Base-by-base conservation (phyloP, 2,113 vertebrate genomes). In the Eonycteris spelaea region DNA sequence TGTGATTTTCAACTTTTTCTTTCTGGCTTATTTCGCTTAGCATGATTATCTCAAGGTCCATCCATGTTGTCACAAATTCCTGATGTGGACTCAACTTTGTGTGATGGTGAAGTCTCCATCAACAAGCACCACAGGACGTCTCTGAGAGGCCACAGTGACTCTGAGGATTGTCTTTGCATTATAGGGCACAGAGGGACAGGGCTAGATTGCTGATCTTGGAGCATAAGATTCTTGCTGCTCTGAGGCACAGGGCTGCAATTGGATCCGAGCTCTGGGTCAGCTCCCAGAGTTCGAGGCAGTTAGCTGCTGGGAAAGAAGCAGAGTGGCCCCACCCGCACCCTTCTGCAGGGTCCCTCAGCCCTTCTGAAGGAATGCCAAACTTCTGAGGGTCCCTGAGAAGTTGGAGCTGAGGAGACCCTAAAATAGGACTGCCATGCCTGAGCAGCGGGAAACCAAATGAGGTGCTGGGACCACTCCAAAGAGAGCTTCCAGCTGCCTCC, bases 81-180 rank as follows among this genome's bases (percentile, higher is more conserved):
- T 1, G 0, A 2, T 2, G 0, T 7, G 2, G 14, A 10, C 14
- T 77, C 9, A 28, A 55, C 68, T 28, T 4, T 8, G 12, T 30
- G 1, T 7, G 13, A 19, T 12, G 18, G 13, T 1, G 1, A 33
- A 35, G 22, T 11, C 61, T 82, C 30, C 61, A 15, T 14, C 3
- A 0, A 2, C 0, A 13, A 48, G 48, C 7, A 51, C 13, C 5
- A 3, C 9, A 1, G 9, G 30, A 2, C 3, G 0, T 38, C 68
- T 45, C 21, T 38, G 7, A 18, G 61, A 85, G 28, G 4, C 13
- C 30, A 13, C 7, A 1, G 3, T 8, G 65, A 28, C 33, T 21
- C 59, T 38, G 53, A 30, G 77, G 26, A 24, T 7, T 2, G 2
- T 12, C 68, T 78, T 43, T 45, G 22, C 33, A 6, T 57, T n/a